A percentile compares a stretch with the other conserved stretches of the same genome.
Conservation (phyloP, 2,888 invertebrate species). For the Polydrusus cervinus region DNA sequence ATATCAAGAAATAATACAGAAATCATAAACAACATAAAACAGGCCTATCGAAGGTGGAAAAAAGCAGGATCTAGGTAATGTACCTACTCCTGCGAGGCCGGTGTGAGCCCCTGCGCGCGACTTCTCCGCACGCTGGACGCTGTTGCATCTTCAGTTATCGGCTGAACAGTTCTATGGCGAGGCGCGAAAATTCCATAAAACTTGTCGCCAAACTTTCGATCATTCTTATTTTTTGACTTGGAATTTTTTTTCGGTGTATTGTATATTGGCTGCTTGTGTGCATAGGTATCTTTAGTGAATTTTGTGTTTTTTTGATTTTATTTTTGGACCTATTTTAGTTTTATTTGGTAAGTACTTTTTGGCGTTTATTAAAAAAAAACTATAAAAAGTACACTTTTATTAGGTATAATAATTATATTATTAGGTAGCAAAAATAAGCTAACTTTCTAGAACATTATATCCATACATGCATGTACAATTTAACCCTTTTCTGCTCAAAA, state of each 20-base stretch:
- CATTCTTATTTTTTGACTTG: constrained; percentile 31
- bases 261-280: constrained; percentile 1
- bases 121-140: constrained; percentile 65
- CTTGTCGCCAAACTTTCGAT: constrained; percentile 39
- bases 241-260: constrained; percentile 27
- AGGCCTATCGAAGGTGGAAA: constrained; percentile 3
- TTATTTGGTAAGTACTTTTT: constrained; percentile 11
- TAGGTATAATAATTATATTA: too few relatives aligned
- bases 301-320: constrained; percentile 38
- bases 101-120: constrained; percentile 57
- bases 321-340: constrained; percentile 7
- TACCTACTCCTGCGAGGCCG: constrained; percentile 44
- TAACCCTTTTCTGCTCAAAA: too few relatives aligned
- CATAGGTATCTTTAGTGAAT: constrained; percentile 20
- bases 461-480: too few relatives aligned
- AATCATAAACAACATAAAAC: not conserved
- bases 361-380: too few relatives aligned
- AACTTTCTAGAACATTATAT: too few relatives aligned
- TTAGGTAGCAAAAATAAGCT: too few relatives aligned
- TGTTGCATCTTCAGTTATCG: constrained; percentile 69
- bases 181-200: constrained; percentile 57
- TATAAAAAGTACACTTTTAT: too few relatives aligned
- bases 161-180: constrained; percentile 61
- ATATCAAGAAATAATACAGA: not conserved
- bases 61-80: constrained; percentile 29